phyloP scores from a whole-genome alignment of 2,888 invertebrate species.

The Alcis repandata region DNA sequence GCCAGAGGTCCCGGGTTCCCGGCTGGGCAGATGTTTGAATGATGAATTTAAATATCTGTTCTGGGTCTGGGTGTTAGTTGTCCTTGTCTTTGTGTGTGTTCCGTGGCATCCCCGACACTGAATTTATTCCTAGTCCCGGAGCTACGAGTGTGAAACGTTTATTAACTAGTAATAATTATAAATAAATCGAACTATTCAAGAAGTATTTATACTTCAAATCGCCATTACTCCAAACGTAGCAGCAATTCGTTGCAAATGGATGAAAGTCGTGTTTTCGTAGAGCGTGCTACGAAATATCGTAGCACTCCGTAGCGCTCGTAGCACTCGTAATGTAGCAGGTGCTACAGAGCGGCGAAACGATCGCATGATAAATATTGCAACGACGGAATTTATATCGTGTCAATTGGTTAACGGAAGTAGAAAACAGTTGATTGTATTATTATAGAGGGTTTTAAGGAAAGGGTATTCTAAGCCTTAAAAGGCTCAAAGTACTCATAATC shows the following conservation, averaged over 20 bases:
- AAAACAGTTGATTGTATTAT: background rate
- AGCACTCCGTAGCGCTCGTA: conserved; percentile 24
- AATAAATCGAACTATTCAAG: background rate
- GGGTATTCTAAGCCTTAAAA: too few relatives aligned
- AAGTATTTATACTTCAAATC: background rate
- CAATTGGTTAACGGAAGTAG: background rate
- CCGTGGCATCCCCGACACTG: too few relatives aligned
- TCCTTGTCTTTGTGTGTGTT: too few relatives aligned
- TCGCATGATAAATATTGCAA: conserved; percentile 10
- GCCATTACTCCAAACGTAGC: conserved; percentile 4
- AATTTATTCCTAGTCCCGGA: too few relatives aligned
- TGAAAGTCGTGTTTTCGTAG: conserved; percentile 14
- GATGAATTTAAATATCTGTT: too few relatives aligned
- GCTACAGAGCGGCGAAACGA: conserved; percentile 15
- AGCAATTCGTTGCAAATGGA: conserved; percentile 9
- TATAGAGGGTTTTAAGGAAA: background rate
- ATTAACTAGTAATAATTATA: too few relatives aligned
- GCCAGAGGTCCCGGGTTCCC: too few relatives aligned
- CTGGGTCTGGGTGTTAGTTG: too few relatives aligned
- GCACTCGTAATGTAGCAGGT: conserved; percentile 21
- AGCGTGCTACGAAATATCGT: conserved; percentile 22
- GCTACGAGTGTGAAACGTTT: too few relatives aligned
- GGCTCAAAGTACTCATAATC: too few relatives aligned
- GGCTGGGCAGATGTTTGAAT: too few relatives aligned
- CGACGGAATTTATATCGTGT: background rate